Base-by-base conservation (phyloP, 2,888 invertebrate species). In the Coenonympha arcania region DNA sequence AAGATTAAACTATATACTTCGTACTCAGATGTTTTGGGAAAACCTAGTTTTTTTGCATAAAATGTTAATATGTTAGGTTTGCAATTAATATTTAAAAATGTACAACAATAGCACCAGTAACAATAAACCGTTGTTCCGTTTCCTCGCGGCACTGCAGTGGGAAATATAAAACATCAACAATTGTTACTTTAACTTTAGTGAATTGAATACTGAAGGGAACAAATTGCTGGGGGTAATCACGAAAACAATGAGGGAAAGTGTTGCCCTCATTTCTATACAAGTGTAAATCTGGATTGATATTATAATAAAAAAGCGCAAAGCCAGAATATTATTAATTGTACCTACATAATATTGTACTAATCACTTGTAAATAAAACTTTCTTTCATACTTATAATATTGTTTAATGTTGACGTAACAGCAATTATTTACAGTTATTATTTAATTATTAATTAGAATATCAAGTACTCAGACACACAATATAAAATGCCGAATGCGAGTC, bases 201-300 rank as follows among this genome's bases (percentile, higher is more conserved):
- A 42, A 46, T 46, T 30, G 41, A 46, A 46, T 36, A 36, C 36
- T n/a, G 43, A 39, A 44, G 30, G 6, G 20, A 48, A 41, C 36
- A 51, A 46, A 46, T 46, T 42, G 36, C 46, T 28, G 20, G 36
- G 36, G 50, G 37, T 51, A 39, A 49, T 43, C 45, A 36, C 22
- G 28, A 36, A 11, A 46, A 46, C 46, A 51, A 51, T 46, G 22
- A 22, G 31, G 30, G 20, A 13, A 40, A 28, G 26, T 22, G 28
- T 41, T 46, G 40, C 50, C 24, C 44, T 24, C 50, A 30, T 46
- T 46, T 41, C 34, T 46, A 13, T 46, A 13, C 15, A 34, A 36
- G 50, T 51, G 34, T 42, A 37, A 51, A 51, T 42, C 36, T 37
- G 30, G 41, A 42, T 51, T 42, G 36, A 41, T 41, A 20, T 24